These are phyloP conservation scores for Ormyrus pomaceus DNA, from an alignment of 2,888 invertebrate species.

Conservation along the genomic window DNA sequence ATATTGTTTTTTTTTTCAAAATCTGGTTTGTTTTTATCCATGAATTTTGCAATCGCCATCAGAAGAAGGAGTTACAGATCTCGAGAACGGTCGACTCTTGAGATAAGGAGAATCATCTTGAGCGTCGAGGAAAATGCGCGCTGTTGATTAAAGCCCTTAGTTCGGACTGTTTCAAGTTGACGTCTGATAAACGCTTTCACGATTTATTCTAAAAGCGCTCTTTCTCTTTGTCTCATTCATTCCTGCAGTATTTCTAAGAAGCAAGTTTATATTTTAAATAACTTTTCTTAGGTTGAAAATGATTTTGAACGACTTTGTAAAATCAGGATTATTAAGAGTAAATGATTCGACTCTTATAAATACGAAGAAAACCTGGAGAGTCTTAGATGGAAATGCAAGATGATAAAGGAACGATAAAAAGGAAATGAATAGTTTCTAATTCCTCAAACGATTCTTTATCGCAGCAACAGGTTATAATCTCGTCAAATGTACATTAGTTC, in stretches of 20 bases:
- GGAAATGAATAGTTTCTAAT: too few relatives aligned
- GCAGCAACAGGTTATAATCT: too few relatives aligned
- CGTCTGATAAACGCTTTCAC: background rate
- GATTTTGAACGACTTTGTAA: too few relatives aligned
- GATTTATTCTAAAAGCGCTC: background rate
- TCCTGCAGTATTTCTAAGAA: background rate
- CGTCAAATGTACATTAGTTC: too few relatives aligned
- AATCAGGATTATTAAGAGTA: too few relatives aligned
- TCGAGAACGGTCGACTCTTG: background rate
- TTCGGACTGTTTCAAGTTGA: background rate
- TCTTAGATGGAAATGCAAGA: too few relatives aligned
- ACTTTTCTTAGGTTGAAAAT: background rate
- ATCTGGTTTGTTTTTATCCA: constrained; percentile 26
- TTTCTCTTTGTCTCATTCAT: background rate
- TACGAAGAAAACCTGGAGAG: background rate
- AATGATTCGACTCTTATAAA: background rate
- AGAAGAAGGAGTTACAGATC: background rate
- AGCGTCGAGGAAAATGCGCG: constrained; percentile 64
- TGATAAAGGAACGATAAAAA: too few relatives aligned
- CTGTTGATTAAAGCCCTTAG: constrained; percentile 64
- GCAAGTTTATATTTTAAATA: background rate
- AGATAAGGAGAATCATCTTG: constrained; percentile 67
- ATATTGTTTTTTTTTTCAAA: background rate
- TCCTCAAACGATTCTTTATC: too few relatives aligned
- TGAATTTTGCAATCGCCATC: constrained; percentile 23